A percentile compares a stretch with the other conserved stretches of the same genome.
Conservation (phyloP, 2,888 invertebrate genomes). For the Macrophya annulata region DNA sequence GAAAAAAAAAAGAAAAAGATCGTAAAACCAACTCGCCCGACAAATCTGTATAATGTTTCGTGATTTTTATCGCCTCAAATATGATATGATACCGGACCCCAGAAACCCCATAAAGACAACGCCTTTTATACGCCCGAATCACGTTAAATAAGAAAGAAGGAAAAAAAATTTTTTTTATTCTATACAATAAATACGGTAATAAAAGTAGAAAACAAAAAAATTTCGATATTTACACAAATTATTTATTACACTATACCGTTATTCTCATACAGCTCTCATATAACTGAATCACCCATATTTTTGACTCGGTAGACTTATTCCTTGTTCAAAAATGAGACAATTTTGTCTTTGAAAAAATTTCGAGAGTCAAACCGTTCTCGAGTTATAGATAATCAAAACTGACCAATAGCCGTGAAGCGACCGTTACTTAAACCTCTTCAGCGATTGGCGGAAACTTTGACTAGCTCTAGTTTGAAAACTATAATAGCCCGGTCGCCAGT, state of each 20-base stretch:
- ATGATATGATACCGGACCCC: constrained; percentile 19
- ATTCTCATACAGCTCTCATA: neutral
- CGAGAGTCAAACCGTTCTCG: neutral
- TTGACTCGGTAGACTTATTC: neutral
- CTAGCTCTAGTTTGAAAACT: constrained; percentile 17
- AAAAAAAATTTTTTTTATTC: neutral
- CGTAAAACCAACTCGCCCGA: constrained; percentile 78
- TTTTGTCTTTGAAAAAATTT: neutral
- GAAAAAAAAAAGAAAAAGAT: constrained; percentile 66
- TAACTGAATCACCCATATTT: neutral
- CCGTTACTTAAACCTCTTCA: neutral
- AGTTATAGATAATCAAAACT: neutral
- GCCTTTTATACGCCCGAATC: constrained; percentile 44
- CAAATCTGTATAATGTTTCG: constrained; percentile 79
- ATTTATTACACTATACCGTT: too few species aligned
- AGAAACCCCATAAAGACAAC: constrained; percentile 48
- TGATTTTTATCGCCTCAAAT: constrained; percentile 76
- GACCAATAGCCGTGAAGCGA: neutral
- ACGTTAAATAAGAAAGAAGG: neutral
- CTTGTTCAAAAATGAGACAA: constrained; percentile 6
- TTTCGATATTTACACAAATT: neutral
- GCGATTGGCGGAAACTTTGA: neutral
- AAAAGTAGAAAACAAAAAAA: neutral
- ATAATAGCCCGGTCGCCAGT: too few species aligned
- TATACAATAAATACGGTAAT: neutral